Base-by-base conservation (phyloP, 30 jellyfish, hydroid and myxozoan genomes). In the Cassiopea andromeda region DNA sequence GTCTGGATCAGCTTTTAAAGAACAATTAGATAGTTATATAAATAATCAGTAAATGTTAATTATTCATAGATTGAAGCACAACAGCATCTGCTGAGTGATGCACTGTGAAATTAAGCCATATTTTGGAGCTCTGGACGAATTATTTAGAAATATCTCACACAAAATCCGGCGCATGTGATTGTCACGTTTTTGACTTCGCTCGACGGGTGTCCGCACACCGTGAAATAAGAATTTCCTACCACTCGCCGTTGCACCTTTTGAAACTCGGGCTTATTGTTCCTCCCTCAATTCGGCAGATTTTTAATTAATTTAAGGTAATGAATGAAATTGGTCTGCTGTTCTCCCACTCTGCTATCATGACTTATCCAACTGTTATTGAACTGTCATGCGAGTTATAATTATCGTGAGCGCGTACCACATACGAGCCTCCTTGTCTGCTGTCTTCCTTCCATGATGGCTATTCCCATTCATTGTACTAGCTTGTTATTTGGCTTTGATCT, bases 191-290 rank as follows among this genome's bases (percentile, higher is more conserved):
- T 75, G 43, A 64, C 67, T 75, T 44, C 43, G 67, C 78, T 38
- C 90, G 60, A 67, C 90, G 90, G 90, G 90, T 82, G 90, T 82
- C 67, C 73, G 44, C 90, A 67, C 60, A 67, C 59, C 1, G 48
- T 47, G n/a, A 46, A 68, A 82, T 82, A 44, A 67, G 46, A 68
- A 60, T 43, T 15, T 2, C 71, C 69, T 18, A 7, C 50, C 69
- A 2, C 76, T 70, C 7, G 44, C 90, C 90, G 75, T 74, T 57
- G 88, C 67, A n/a, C 69, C 44, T 1, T 47, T 48, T 60, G 18
- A 46, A 16, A 46, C 14, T 75, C 64, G 46, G 19, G 8, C 68
- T 38, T 45, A 16, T 64, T 64, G 43, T 64, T 17, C 43, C 43
- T 64, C 73, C 73, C 27, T 2, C 43, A 17, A 64, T 5, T 64